Conservation (phyloP, 2,888 invertebrate genomes). For the Panzeria rudis region DNA sequence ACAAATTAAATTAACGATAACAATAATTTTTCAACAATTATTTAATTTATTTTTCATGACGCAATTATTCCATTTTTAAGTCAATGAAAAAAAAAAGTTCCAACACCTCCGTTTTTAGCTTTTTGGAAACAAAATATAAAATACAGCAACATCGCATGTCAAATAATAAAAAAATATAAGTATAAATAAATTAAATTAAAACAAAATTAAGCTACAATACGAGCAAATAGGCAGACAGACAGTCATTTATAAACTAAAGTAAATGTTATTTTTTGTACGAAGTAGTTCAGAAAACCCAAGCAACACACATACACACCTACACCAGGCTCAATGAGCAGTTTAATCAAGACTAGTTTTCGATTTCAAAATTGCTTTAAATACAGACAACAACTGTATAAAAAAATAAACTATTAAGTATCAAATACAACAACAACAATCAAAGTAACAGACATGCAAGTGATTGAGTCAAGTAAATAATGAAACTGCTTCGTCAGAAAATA, state of each 20-base stretch:
- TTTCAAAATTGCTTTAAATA: constrained; percentile 54
- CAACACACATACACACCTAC: constrained; percentile 7
- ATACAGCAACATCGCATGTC: constrained; percentile 62
- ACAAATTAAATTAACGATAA: constrained; percentile 23
- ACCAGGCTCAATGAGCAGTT: constrained; percentile 32
- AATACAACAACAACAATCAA: constrained; percentile 45
- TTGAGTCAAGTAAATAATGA: constrained; percentile 64
- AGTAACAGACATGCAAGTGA: constrained; percentile 60
- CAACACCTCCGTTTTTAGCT: constrained; percentile 31
- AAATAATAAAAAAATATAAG: constrained; percentile 22
- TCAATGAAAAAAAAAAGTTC: neutral
- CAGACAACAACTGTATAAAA: constrained; percentile 15
- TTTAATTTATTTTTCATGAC: constrained; percentile 39
- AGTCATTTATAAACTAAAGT: constrained; percentile 41
- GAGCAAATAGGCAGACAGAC: constrained; percentile 18
- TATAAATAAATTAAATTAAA: constrained; percentile 25
- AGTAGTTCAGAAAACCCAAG: constrained; percentile 1
- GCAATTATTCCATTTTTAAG: constrained; percentile 42
- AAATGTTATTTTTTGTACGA: constrained; percentile 16
- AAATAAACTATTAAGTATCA: constrained; percentile 27
- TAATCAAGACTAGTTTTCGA: constrained; percentile 60
- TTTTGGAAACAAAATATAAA: constrained; percentile 50
- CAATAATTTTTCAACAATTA: constrained; percentile 39
- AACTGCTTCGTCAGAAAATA: constrained; percentile 23
- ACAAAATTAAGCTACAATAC: constrained; percentile 39